A percentile compares a stretch with the other conserved stretches of the same genome.
Conservation (phyloP, 2,888 invertebrate species). For the Athalia rosae region DNA sequence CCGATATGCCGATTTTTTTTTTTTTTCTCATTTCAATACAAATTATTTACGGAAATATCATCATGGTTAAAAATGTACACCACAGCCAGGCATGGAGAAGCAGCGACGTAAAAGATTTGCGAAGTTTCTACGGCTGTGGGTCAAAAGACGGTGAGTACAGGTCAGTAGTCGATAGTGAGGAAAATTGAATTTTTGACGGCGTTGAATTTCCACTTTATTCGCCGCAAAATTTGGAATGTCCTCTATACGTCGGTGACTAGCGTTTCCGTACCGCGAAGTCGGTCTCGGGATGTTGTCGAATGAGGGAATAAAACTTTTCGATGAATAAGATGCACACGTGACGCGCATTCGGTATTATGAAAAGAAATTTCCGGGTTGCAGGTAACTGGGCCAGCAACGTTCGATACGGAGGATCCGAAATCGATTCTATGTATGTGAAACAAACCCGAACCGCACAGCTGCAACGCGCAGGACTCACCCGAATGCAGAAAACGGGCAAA, state of each 20-base stretch:
- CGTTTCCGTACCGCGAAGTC: not conserved
- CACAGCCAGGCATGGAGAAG: no score
- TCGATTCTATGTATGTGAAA: conserved; percentile 34
- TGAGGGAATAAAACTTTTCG: conserved; percentile 21
- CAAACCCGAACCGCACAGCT: not conserved
- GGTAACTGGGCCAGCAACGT: conserved; percentile 19
- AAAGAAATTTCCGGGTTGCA: conserved; percentile 15
- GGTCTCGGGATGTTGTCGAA: not conserved
- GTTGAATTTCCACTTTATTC: conserved; percentile 29
- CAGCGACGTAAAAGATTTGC: not conserved
- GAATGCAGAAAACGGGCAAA: not conserved
- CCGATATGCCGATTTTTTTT: not conserved
- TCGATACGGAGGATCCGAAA: conserved; percentile 17
- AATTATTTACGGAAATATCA: no score
- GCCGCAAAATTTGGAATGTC: conserved; percentile 30
- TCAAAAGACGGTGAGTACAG: conserved; percentile 28
- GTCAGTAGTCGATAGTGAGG: conserved; percentile 5
- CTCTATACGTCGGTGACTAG: not conserved
- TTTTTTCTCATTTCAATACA: not conserved
- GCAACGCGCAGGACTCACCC: not conserved
- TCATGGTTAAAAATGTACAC: no score
- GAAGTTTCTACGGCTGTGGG: not conserved
- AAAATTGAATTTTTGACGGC: not conserved
- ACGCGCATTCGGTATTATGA: conserved; percentile 29
- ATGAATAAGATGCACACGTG: conserved; percentile 41